Base-by-base conservation (phyloP, 2,888 invertebrate species). In the Ennomos fuscantarius region DNA sequence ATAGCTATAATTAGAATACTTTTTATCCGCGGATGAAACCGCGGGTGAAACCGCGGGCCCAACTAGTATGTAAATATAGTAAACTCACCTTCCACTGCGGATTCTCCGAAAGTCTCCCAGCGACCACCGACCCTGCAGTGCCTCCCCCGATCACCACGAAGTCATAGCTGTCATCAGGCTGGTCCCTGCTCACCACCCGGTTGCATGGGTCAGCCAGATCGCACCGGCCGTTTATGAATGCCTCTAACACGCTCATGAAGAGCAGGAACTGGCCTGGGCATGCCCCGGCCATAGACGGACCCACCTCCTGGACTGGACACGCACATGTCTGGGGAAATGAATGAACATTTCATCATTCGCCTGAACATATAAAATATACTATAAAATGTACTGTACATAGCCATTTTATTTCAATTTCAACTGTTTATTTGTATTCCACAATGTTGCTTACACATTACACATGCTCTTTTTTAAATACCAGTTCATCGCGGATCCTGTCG, bases 121-220 rank as follows among this genome's bases (percentile, higher is more conserved):
- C 95, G 0, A 94, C 93, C 8, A 94, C 94, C 0, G 95, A 84
- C 0, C 95, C 95, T 0, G 94, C 94, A 2, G 95, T 93, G 0
- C 95, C 95, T 2, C 94, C 95, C 0, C 95, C 95, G 9, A 94
- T 85, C 8, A 95, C 94, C 33, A 95, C 93, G 70, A 95, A 95
- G 74, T 95, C 95, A 65, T 95, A 95, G 50, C 84, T 91, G 0
- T 86, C 76, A 50, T 94, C 93, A 2, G 76, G 73, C 0, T 74
- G 74, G 1, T 84, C 77, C 48, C 70, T 78, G 8, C 93, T 93
- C 9, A 56, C 74, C 6, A 95, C 89, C 43, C 95, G 86, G 56
- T 93, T 89, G 78, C 95, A 95, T 0, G 94, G 93, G 66, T 94
- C 94, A 0, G 93, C 89, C 37, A 94, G 77, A 66, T 92, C 92